Conservation (phyloP, 2,113 vertebrate genomes). For the Cepphus grylle region DNA sequence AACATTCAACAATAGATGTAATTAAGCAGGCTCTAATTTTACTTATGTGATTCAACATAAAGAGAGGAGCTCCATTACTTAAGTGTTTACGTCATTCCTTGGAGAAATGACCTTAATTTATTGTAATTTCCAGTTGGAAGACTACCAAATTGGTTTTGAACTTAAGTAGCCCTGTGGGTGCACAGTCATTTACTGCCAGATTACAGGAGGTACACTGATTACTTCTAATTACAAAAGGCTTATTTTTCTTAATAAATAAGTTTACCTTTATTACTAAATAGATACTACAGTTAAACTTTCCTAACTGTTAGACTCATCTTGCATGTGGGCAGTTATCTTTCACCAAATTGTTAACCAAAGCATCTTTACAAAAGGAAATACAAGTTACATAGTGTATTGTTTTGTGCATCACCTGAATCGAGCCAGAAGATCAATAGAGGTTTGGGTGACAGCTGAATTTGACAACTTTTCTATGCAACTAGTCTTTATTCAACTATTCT, state of each 20-base stretch:
- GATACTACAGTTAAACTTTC: background rate
- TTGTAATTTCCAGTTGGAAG: slow-evolving; percentile 49
- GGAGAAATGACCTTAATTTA: slow-evolving; percentile 42
- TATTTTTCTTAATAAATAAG: background rate
- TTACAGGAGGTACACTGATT: slow-evolving; percentile 5
- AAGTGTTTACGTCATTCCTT: slow-evolving; percentile 33
- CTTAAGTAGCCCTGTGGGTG: background rate
- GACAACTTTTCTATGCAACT: background rate
- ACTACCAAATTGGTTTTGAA: slow-evolving; percentile 42
- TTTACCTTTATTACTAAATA: background rate
- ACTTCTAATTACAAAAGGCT: slow-evolving; percentile 5
- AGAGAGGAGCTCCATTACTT: slow-evolving; percentile 25
- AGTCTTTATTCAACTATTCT: background rate
- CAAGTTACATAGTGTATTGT: background rate
- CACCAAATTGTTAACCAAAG: background rate
- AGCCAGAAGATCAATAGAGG: background rate
- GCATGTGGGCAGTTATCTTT: background rate
- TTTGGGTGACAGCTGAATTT: background rate
- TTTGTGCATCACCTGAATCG: background rate
- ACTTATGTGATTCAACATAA: background rate
- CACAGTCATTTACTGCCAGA: background rate
- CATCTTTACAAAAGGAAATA: background rate
- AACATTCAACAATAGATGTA: background rate
- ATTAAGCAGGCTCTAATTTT: slow-evolving; percentile 43
- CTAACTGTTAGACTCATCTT: background rate